Conservation (phyloP, 2,113 vertebrate genomes). For the Phylloscopus trochilus region DNA sequence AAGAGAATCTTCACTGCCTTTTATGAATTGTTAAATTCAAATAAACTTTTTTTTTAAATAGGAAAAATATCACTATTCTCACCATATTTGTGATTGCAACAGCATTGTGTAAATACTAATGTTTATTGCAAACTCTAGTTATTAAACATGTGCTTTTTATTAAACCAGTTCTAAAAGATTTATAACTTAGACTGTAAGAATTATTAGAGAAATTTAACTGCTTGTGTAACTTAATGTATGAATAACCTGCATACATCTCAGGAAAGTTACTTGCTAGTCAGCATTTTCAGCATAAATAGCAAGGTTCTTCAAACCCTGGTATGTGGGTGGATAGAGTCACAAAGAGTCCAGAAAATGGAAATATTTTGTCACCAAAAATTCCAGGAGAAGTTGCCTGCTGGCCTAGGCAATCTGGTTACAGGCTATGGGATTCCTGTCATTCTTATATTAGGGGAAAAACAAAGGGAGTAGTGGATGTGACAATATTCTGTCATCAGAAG, state of each 20-base stretch:
- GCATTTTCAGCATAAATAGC: neutral
- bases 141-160: neutral
- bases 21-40: neutral
- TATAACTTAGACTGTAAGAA: neutral
- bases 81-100: neutral
- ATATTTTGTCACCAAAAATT: neutral
- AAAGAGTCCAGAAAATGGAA: neutral
- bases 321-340: neutral
- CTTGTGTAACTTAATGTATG: neutral
- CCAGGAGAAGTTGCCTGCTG: neutral
- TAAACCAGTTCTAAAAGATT: neutral
- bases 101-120: neutral
- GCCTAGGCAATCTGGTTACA: neutral
- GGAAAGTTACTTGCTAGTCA: neutral
- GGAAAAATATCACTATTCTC: neutral
- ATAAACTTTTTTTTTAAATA: neutral
- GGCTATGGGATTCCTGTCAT: neutral
- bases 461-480: neutral
- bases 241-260: neutral
- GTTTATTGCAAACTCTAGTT: neutral
- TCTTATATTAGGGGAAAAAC: neutral
- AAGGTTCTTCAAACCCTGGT: neutral
- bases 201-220: neutral
- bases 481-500: neutral
- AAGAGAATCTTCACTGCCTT: neutral